Conservation (phyloP, 1,140 invertebrate species). For the Pararge aegeria region DNA sequence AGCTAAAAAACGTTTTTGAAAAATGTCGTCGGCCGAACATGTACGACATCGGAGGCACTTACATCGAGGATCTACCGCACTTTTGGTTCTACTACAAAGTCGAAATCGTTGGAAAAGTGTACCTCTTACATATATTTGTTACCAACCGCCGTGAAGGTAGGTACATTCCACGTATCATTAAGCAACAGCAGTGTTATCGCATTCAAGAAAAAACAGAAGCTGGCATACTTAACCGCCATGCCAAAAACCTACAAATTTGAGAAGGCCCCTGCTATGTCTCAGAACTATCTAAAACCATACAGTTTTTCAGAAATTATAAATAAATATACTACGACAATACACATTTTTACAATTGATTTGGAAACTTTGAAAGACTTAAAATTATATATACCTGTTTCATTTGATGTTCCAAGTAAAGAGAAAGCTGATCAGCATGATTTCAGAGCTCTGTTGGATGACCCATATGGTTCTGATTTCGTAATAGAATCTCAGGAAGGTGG, state of each 20-base stretch:
- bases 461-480: slow-evolving; percentile 58
- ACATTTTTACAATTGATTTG: too few relatives aligned
- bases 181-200: slow-evolving; percentile 41
- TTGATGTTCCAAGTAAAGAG: slow-evolving; percentile 13
- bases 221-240: slow-evolving; percentile 35
- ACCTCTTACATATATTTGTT: slow-evolving; percentile 58
- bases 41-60: slow-evolving; percentile 69
- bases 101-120: slow-evolving; percentile 49
- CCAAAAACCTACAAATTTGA: slow-evolving; percentile 43
- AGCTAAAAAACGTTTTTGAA: slow-evolving; percentile 54
- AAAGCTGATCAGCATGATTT: slow-evolving; percentile 35
- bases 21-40: slow-evolving; percentile 58
- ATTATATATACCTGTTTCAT: slow-evolving; percentile 52
- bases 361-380: slow-evolving; percentile 50
- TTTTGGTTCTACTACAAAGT: slow-evolving; percentile 59
- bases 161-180: slow-evolving; percentile 40
- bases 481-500: slow-evolving; percentile 61
- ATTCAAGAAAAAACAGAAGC: slow-evolving; percentile 43
- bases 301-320: slow-evolving; percentile 49
- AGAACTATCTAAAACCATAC: slow-evolving; percentile 58
- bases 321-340: too few relatives aligned
- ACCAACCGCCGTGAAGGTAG: slow-evolving; percentile 41
- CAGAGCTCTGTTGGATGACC: slow-evolving; percentile 50
- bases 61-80: slow-evolving; percentile 48
- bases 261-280: slow-evolving; percentile 32